These are phyloP conservation scores for Drosophila dives DNA, from an alignment of 2,888 invertebrate species.

Conservation along the genomic window DNA sequence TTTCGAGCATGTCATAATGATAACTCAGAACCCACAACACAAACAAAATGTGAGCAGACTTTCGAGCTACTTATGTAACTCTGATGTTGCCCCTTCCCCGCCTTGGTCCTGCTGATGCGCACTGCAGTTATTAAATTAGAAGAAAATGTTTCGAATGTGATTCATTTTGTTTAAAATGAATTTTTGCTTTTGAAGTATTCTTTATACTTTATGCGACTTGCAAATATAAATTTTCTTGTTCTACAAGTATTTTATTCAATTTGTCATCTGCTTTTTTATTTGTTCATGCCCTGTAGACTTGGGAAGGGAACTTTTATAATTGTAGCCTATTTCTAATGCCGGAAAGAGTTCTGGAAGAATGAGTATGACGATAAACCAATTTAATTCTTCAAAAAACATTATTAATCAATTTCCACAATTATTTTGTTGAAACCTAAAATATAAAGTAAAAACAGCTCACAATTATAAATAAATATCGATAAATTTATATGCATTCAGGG, in stretches of 20 bases:
- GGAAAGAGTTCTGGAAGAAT: neutral
- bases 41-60: constrained; percentile 19
- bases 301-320: neutral
- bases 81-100: constrained; percentile 4
- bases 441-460: neutral
- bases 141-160: constrained; percentile 43
- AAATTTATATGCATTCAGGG: neutral
- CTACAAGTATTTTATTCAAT: constrained; percentile 22
- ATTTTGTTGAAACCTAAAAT: neutral
- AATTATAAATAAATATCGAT: neutral
- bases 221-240: neutral
- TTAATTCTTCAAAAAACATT: neutral
- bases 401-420: neutral
- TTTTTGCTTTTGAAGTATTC: constrained; percentile 5
- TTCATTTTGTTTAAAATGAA: constrained; percentile 24
- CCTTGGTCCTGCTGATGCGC: neutral
- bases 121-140: constrained; percentile 64
- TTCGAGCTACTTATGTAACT: constrained; percentile 3
- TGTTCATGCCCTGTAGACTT: constrained; percentile 6
- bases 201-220: neutral
- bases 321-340: neutral
- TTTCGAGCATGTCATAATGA: constrained; percentile 81
- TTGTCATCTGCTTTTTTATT: constrained; percentile 5
- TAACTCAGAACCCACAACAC: constrained; percentile 70
- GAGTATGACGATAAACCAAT: neutral